Conservation (phyloP, 2,113 vertebrate genomes). For the Promerops cafer region DNA sequence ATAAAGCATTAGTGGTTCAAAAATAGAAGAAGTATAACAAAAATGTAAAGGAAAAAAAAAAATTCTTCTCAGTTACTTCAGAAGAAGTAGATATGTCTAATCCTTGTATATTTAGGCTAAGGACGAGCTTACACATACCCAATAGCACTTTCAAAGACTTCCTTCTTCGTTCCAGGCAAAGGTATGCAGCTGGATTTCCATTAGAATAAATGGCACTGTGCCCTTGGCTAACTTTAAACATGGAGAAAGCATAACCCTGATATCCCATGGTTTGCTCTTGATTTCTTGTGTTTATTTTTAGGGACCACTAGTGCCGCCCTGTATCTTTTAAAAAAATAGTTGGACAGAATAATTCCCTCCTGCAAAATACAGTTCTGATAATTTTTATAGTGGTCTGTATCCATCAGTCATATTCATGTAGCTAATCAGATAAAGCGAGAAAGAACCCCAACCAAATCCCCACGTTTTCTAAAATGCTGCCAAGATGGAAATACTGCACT, state of each 20-base stretch:
- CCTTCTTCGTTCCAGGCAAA: neutral
- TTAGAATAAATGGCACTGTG: neutral
- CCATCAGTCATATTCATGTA: neutral
- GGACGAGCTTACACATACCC: neutral
- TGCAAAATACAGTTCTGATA: neutral
- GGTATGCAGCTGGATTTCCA: neutral
- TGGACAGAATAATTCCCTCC: neutral
- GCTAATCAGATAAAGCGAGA: neutral
- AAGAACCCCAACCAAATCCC: neutral
- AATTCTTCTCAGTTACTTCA: neutral
- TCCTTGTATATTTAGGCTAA: neutral
- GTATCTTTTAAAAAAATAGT: neutral
- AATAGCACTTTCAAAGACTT: neutral
- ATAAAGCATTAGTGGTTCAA: neutral
- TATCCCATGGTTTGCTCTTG: neutral
- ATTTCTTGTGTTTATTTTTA: neutral
- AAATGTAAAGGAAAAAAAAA: neutral
- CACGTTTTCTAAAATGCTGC: neutral
- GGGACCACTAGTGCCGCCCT: neutral
- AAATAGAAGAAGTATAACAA: neutral
- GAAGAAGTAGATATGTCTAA: neutral
- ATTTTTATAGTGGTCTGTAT: neutral
- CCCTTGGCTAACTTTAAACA: neutral
- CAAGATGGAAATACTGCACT: neutral
- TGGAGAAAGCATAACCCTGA: neutral